These are phyloP conservation scores for Cariama cristata DNA, from an alignment of 2,113 vertebrate genomes.

Conservation along the genomic window DNA sequence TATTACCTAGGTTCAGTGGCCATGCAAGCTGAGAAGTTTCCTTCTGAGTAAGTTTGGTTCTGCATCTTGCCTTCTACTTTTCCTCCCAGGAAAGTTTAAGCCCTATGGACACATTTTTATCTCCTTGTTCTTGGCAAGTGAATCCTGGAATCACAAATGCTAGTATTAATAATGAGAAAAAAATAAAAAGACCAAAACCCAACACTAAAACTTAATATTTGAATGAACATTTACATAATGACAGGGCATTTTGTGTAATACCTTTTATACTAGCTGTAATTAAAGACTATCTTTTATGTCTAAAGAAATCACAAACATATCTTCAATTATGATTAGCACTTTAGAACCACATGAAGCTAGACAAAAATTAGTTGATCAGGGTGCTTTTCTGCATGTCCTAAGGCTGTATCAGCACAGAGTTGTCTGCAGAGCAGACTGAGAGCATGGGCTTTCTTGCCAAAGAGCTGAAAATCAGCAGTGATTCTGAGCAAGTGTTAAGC, in stretches of 20 bases:
- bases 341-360: background rate
- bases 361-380: background rate
- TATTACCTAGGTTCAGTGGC: conserved; percentile 84
- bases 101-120: fast-evolving
- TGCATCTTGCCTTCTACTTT: background rate
- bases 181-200: background rate
- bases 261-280: background rate
- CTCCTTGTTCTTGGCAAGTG: background rate
- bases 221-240: conserved; percentile 23
- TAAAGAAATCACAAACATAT: conserved; percentile 5
- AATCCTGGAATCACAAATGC: background rate
- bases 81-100: background rate
- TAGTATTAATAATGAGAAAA: background rate
- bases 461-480: background rate
- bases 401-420: background rate
- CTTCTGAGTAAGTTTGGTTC: conserved; percentile 80
- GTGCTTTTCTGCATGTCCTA: background rate
- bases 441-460: background rate
- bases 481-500: background rate
- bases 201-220: background rate
- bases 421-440: background rate
- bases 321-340: background rate
- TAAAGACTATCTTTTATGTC: conserved; percentile 5
- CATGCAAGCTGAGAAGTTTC: conserved; percentile 87
- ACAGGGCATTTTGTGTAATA: background rate